phyloP scores from a whole-genome alignment of 2,888 invertebrate species.

The Crematogaster levior region DNA sequence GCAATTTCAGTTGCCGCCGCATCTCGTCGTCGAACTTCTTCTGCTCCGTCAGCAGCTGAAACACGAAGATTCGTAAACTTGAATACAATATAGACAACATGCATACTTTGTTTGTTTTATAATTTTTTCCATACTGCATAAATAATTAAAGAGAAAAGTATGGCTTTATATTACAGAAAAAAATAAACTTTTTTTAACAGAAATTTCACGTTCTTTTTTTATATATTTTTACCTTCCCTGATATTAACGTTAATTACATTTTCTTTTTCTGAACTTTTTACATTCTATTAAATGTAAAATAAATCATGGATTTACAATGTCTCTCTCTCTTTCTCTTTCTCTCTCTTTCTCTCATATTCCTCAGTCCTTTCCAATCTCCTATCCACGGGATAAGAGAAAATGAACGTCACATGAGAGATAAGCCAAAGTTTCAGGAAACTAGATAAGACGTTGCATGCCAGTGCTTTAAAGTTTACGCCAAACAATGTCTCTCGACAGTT shows the following conservation, averaged over 20 bases:
- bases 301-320: background rate
- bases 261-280: background rate
- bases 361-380: background rate
- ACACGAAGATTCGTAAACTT: slow-evolving; percentile 47
- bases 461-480: slow-evolving; percentile 13
- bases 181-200: background rate
- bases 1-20: slow-evolving; percentile 92
- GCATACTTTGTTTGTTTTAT: background rate
- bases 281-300: slow-evolving; percentile 5
- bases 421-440: slow-evolving; percentile 24
- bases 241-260: background rate
- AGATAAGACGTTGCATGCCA: slow-evolving; percentile 21
- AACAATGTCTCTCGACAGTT: slow-evolving; percentile 21
- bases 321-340: no score
- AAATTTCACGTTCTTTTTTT: background rate
- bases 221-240: background rate
- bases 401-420: slow-evolving; percentile 19
- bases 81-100: background rate
- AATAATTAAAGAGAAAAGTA: background rate
- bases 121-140: background rate
- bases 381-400: slow-evolving; percentile 18
- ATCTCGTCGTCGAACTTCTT: slow-evolving; percentile 89
- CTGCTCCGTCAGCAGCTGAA: slow-evolving; percentile 89
- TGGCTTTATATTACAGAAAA: background rate
- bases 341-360: no score